These are phyloP conservation scores for Probosciger aterrimus DNA, from an alignment of 2,113 vertebrate species.

Conservation along the genomic window DNA sequence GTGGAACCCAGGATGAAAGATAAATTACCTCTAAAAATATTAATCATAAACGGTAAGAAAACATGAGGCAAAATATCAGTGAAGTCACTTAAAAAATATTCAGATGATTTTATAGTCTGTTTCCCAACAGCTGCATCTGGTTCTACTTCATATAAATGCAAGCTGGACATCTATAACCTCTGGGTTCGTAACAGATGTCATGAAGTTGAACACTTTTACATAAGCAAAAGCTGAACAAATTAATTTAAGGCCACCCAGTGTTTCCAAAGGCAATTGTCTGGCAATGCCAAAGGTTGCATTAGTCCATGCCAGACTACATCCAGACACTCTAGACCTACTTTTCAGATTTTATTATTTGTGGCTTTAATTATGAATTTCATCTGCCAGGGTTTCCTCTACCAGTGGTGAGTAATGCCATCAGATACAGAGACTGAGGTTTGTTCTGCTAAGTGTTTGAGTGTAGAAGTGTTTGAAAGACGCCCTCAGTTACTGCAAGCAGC, in stretches of 20 bases:
- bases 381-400: neutral
- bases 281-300: conserved; percentile 11
- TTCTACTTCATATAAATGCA: conserved; percentile 23
- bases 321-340: neutral
- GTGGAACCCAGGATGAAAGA: conserved; percentile 5
- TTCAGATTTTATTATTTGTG: neutral
- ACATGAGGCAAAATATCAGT: conserved; percentile 23
- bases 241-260: neutral
- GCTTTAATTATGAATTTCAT: conserved; percentile 6
- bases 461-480: neutral
- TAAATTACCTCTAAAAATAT: conserved; percentile 44
- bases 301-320: neutral
- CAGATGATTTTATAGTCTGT: neutral
- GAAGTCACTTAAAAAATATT: conserved; percentile 44
- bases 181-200: conserved; percentile 29
- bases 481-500: neutral
- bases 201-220: conserved; percentile 9
- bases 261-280: conserved; percentile 9
- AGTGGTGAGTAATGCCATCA: neutral
- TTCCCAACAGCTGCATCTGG: conserved; percentile 36
- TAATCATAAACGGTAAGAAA: conserved; percentile 14
- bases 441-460: neutral
- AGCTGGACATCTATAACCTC: neutral
- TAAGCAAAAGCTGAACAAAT: neutral
- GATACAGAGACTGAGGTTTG: neutral